Percentiles rank a stretch among this genome's conserved stretches.
Conservation (phyloP, 2,888 invertebrate species). For the Lepidocyrtinus sp. region DNA sequence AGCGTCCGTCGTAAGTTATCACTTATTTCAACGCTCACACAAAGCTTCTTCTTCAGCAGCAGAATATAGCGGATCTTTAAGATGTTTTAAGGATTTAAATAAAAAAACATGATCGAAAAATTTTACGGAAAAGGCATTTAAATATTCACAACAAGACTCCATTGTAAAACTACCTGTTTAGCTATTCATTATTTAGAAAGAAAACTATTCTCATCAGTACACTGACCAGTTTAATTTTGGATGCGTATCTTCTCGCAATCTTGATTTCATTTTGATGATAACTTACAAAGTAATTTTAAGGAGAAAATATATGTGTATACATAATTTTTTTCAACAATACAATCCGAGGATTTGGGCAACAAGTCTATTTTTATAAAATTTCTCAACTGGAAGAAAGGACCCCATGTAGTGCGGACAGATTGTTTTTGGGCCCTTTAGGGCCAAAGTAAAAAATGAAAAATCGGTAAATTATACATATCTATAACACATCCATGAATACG, state of each 20-base stretch:
- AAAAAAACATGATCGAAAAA: constrained; percentile 13
- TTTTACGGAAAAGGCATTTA: constrained; percentile 26
- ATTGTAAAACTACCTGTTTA: constrained; percentile 9
- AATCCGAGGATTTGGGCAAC: constrained; percentile 59
- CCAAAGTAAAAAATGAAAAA: constrained; percentile 67
- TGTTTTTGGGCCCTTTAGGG: constrained; percentile 70
- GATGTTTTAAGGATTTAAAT: neutral
- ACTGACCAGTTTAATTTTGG: constrained; percentile 2
- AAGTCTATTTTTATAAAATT: constrained; percentile 68
- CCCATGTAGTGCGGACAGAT: constrained; percentile 69
- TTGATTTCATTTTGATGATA: neutral
- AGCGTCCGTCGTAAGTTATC: constrained; percentile 52
- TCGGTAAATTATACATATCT: constrained; percentile 69
- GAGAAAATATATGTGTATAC: neutral
- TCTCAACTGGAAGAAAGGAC: constrained; percentile 60
- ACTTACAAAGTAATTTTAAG: neutral
- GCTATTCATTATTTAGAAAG: constrained; percentile 16
- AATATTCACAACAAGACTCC: constrained; percentile 51
- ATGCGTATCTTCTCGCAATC: constrained; percentile 11
- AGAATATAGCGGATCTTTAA: neutral
- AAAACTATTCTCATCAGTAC: neutral
- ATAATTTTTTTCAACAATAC: neutral
- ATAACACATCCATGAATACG: constrained; percentile 31
- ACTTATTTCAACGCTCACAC: constrained; percentile 33
- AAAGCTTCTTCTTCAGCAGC: constrained; percentile 47